Conservation (phyloP, 2,797 vertebrate genomes). For the Garrulus glandarius region DNA sequence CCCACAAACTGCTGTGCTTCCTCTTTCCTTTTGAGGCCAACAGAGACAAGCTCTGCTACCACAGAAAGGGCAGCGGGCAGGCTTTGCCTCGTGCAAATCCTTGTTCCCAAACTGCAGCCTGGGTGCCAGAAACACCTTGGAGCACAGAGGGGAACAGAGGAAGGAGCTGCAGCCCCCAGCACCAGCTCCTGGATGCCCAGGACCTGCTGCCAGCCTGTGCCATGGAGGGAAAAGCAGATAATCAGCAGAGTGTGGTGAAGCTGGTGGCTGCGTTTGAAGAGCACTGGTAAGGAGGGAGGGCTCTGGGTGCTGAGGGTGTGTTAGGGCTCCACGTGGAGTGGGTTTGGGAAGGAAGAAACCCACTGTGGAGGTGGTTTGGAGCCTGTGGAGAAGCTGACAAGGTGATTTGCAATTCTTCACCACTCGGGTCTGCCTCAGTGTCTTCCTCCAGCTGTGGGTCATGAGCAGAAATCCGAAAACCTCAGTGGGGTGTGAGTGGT, state of each 20-base stretch:
- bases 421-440: not conserved
- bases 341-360: not conserved
- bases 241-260: not conserved
- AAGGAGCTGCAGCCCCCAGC: not conserved
- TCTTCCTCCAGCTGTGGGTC: not conserved
- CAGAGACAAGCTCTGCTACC: not conserved
- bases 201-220: not conserved
- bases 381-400: not conserved
- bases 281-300: constrained; percentile 36
- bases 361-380: not conserved
- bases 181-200: not conserved
- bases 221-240: constrained; percentile 29
- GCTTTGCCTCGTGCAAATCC: not conserved
- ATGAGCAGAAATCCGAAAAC: not conserved
- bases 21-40: constrained; percentile 18
- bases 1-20: not conserved
- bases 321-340: fast-evolving
- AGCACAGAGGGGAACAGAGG: not conserved
- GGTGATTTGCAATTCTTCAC: not conserved
- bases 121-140: not conserved
- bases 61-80: not conserved
- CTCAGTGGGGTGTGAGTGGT: not conserved
- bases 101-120: not conserved
- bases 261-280: constrained; percentile 61
- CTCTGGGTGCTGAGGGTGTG: not conserved